Conservation (phyloP, 2,113 vertebrate genomes). For the Oncorhynchus nerka region DNA sequence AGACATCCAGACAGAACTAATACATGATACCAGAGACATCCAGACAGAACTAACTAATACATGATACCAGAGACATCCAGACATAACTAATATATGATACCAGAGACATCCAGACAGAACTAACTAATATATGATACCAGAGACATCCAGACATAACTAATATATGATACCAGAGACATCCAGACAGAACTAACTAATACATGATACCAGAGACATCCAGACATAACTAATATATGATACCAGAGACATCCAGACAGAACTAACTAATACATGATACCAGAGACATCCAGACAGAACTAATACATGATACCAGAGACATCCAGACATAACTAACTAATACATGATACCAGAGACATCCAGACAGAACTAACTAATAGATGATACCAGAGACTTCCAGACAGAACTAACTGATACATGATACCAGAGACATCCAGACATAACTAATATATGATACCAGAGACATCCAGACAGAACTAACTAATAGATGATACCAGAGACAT, state of each 20-base stretch:
- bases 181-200: too few relatives aligned
- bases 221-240: conserved; percentile 11
- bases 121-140: background rate
- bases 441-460: background rate
- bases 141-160: too few relatives aligned
- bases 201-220: conserved; percentile 38
- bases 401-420: too few relatives aligned
- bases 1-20: conserved; percentile 35
- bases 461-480: too few relatives aligned
- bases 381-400: background rate
- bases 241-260: too few relatives aligned
- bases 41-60: too few relatives aligned
- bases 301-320: conserved; percentile 35
- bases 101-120: conserved; percentile 37
- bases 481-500: background rate
- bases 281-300: too few relatives aligned
- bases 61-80: background rate
- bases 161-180: background rate
- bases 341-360: background rate
- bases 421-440: conserved; percentile 38
- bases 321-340: conserved; percentile 22
- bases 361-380: too few relatives aligned
- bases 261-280: background rate
- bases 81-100: background rate
- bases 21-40: background rate